phyloP scores from a whole-genome alignment of 2,797 vertebrate genomes.

The Microctenopoma lineatum region DNA sequence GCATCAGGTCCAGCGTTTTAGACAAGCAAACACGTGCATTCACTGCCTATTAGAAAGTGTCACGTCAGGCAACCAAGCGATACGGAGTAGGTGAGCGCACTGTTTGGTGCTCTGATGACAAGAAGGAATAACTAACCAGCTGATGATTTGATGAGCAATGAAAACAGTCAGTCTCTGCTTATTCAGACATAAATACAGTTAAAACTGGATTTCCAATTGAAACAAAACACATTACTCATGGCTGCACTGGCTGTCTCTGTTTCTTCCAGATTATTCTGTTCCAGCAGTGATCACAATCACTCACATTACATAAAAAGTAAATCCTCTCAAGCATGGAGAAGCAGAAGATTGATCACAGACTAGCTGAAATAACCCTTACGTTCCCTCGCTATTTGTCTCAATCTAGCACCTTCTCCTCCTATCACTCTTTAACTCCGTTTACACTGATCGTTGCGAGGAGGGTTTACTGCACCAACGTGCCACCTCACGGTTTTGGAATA shows the following conservation, averaged over 20 bases:
- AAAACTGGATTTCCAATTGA: conserved; percentile 4
- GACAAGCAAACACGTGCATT: neutral
- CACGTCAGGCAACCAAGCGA: neutral
- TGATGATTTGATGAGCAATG: neutral
- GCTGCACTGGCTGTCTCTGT: conserved; percentile 20
- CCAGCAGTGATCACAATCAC: conserved; percentile 22
- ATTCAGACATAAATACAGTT: neutral
- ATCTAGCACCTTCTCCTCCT: conserved; percentile 5
- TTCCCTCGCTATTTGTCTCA: conserved; percentile 25
- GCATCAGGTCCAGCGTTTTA: neutral
- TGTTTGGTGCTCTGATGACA: neutral
- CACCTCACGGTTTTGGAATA: too few species aligned
- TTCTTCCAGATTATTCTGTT: conserved; percentile 27
- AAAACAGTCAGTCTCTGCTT: neutral
- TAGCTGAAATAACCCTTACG: conserved; percentile 18
- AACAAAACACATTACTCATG: conserved; percentile 18
- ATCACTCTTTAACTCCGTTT: too few species aligned
- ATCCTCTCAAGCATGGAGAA: conserved; percentile 24
- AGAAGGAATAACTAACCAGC: neutral
- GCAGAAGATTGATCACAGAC: conserved; percentile 22
- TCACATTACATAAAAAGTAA: conserved; percentile 30
- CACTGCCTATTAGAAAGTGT: neutral
- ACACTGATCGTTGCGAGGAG: too few species aligned
- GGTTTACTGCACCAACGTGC: too few species aligned
- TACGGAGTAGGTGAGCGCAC: neutral